Conservation (phyloP, 2,888 invertebrate genomes). For the Anagyrus pseudococci region DNA sequence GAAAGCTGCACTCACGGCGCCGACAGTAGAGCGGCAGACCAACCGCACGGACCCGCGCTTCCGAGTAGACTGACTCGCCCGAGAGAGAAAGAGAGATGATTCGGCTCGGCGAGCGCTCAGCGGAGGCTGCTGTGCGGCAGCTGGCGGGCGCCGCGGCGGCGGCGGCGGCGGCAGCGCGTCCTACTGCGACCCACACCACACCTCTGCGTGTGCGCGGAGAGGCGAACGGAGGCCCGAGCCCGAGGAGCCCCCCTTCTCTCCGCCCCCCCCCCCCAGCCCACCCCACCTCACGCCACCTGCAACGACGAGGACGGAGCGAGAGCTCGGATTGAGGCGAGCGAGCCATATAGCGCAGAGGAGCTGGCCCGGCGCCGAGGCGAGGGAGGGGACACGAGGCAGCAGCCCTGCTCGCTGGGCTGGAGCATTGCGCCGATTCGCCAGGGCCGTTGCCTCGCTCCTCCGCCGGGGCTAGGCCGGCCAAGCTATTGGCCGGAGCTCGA, state of each 20-base stretch:
- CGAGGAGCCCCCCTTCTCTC: not conserved
- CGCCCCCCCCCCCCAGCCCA: not conserved
- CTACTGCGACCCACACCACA: not conserved
- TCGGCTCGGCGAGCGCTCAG: not conserved
- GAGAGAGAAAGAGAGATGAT: not conserved
- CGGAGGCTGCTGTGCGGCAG: not conserved
- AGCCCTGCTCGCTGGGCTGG: too few relatives aligned
- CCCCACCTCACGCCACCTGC: not conserved
- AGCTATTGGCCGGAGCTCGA: too few relatives aligned
- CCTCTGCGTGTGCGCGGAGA: constrained; percentile 9
- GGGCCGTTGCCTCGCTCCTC: too few relatives aligned
- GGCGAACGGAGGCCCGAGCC: not conserved
- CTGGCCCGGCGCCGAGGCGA: too few relatives aligned
- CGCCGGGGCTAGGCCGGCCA: too few relatives aligned
- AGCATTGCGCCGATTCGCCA: too few relatives aligned
- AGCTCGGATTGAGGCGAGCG: not conserved
- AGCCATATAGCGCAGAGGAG: too few relatives aligned
- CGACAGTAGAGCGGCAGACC: not conserved
- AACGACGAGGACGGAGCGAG: not conserved
- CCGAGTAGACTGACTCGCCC: constrained; percentile 33
- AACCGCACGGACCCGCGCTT: constrained; percentile 17
- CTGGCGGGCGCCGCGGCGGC: not conserved
- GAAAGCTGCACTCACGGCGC: not conserved
- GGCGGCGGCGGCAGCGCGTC: not conserved
- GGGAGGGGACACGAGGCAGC: too few relatives aligned